These are phyloP conservation scores for Schizotus pectinicornis DNA, from an alignment of 2,888 invertebrate genomes.

Conservation along the genomic window DNA sequence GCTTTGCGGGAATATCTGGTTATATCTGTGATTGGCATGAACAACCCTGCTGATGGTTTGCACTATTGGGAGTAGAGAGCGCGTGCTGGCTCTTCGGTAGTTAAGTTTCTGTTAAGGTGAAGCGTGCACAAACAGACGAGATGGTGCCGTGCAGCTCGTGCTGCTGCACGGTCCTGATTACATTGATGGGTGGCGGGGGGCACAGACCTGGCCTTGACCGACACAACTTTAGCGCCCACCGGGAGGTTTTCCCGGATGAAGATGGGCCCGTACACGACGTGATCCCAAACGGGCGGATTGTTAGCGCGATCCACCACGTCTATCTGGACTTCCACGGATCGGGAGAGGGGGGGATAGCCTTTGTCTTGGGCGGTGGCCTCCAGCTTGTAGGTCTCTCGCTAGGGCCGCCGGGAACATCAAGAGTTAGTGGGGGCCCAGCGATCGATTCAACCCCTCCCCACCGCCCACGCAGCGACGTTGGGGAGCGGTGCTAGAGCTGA, in stretches of 20 bases:
- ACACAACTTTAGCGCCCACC: slow-evolving; percentile 97
- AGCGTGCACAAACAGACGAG: slow-evolving; percentile 60
- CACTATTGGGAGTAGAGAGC: slow-evolving; percentile 57
- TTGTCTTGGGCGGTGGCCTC: slow-evolving; percentile 98
- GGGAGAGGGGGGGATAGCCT: slow-evolving; percentile 93
- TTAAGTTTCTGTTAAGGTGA: slow-evolving; percentile 48
- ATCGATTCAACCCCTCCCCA: not conserved
- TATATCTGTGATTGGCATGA: too few relatives aligned
- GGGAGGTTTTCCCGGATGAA: slow-evolving; percentile 97
- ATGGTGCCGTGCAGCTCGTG: slow-evolving; percentile 57
- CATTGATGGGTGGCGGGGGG: slow-evolving; percentile 33
- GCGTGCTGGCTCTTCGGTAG: slow-evolving; percentile 65
- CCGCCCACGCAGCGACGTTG: not conserved
- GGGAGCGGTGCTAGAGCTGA: not conserved
- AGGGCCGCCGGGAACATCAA: slow-evolving; percentile 30
- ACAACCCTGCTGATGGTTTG: not conserved
- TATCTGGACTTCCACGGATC: slow-evolving; percentile 97
- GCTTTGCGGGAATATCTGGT: too few relatives aligned
- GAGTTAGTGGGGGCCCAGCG: slow-evolving; percentile 28
- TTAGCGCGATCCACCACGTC: slow-evolving; percentile 98
- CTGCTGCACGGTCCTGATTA: slow-evolving; percentile 51
- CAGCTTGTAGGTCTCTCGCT: slow-evolving; percentile 98
- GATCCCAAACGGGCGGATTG: slow-evolving; percentile 97
- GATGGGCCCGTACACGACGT: slow-evolving; percentile 95
- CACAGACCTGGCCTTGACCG: slow-evolving; percentile 98